Conservation (phyloP, 2,888 invertebrate species). For the Pristionchus exspectatus region DNA sequence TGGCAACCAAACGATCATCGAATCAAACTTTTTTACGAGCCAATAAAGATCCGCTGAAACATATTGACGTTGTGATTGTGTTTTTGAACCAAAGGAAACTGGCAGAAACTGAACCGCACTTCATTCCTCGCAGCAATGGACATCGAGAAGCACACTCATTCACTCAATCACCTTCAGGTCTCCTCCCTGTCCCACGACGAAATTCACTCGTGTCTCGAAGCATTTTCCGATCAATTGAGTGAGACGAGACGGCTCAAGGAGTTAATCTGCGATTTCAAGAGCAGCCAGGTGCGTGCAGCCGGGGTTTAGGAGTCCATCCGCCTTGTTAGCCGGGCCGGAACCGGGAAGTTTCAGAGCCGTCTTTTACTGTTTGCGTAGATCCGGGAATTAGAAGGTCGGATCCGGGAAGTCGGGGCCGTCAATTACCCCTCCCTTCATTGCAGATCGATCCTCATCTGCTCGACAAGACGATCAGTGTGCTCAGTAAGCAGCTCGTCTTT, state of each 20-base stretch:
- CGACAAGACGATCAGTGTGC: slow-evolving; percentile 14
- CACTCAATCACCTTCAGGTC: neutral
- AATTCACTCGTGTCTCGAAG: slow-evolving; percentile 42
- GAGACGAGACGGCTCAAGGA: slow-evolving; percentile 22
- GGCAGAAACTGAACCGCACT: too few relatives aligned
- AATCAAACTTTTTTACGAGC: too few relatives aligned
- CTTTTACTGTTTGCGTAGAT: neutral
- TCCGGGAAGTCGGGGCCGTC: neutral
- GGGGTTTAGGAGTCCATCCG: neutral
- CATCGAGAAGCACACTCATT: neutral
- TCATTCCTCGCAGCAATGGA: too few relatives aligned
- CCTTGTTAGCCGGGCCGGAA: too few relatives aligned
- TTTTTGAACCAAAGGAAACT: too few relatives aligned
- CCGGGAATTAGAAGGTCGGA: neutral
- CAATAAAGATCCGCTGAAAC: too few relatives aligned
- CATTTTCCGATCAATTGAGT: slow-evolving; percentile 10
- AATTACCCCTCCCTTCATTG: neutral
- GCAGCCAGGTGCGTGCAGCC: slow-evolving; percentile 26
- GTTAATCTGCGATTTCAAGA: slow-evolving; percentile 47
- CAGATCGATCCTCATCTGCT: slow-evolving; percentile 50
- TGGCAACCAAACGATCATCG: too few relatives aligned
- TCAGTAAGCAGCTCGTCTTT: slow-evolving; percentile 2
- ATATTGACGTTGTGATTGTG: too few relatives aligned
- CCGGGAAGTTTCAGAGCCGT: too few relatives aligned
- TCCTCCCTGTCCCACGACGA: slow-evolving; percentile 42